Evolutionary conservation across 2,113 vertebrate species (phyloP), one percentile per base, ranked within the genome.

Genomic region (Donacobius atricapilla): DNA sequence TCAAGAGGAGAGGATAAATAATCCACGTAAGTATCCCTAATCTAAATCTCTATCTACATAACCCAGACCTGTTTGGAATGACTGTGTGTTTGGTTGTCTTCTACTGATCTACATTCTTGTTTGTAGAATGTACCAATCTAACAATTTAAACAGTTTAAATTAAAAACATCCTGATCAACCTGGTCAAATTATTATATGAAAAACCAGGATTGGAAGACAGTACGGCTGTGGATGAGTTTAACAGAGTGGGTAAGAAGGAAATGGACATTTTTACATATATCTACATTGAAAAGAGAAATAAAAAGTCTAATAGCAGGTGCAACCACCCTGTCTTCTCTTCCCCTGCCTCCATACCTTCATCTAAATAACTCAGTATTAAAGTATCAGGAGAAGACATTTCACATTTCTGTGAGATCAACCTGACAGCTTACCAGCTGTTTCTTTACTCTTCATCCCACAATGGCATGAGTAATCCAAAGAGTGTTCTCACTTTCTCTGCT

Each of bases 401-500:
- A 97, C 57, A 85, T 97, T 96, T 97, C 87, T 80, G 91, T 82
- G 93, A 97, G 97, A 97, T 98, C 83, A 95, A 89, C 68, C 95
- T 98, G 97, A 97, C 98, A 98, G 94, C 68, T 96, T 94, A 97
- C 96, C 98, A 98, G 97, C 97, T 98, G 98, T 97, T 97, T 97
- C 92, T 57, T 42, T 91, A 91, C 93, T 97, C 96, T 94, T 98
- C 97, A 96, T 98, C 96, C 97, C 98, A 96, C 58, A 95, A 94
- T 91, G 56, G 90, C 90, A 92, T 85, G 76, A 97, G 84, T 95
- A 97, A 97, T 86, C 90, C 87, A 91, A 94, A 91, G 81, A 30
- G 13, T 5, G 18, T 97, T 97, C 97, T 97, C 96, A 70, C 56
- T 95, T 94, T 61, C 91, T 93, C 85, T 97, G 95, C 94, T 96